Conservation (phyloP, 1,140 invertebrate genomes). For the Neodiprion pinetum region DNA sequence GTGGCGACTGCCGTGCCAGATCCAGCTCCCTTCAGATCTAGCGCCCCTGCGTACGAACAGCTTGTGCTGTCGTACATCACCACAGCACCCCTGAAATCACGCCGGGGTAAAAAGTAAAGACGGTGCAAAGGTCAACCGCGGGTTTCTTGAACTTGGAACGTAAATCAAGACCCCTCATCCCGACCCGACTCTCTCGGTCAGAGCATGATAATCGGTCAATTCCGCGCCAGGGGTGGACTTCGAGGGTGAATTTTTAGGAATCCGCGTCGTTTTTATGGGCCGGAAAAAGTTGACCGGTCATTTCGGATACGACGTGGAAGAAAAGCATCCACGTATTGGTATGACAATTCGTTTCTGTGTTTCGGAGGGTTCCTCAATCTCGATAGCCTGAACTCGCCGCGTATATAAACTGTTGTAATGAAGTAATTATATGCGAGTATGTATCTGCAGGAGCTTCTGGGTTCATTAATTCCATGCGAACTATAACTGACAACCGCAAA, state of each 20-base stretch:
- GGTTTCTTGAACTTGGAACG: background rate
- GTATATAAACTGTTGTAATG: background rate
- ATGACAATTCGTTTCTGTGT: no score
- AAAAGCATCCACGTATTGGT: no score
- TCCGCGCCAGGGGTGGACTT: background rate
- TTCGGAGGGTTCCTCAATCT: no score
- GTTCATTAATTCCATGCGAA: constrained; percentile 5
- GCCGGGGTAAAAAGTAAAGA: background rate
- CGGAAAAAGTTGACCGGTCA: no score
- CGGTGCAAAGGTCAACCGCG: background rate
- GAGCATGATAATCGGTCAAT: background rate
- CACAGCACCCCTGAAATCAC: constrained; percentile 54
- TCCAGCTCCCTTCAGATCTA: constrained; percentile 81
- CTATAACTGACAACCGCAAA: background rate
- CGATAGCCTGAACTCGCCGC: no score
- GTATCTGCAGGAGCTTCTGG: background rate
- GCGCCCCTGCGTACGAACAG: constrained; percentile 85
- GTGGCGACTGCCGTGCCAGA: constrained; percentile 38
- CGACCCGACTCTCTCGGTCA: background rate
- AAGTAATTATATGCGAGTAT: background rate
- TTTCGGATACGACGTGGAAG: no score
- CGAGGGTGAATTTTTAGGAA: background rate
- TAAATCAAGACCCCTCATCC: background rate
- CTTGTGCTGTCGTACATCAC: constrained; percentile 86
- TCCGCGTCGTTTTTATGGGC: no score